Evolutionary conservation across 2,113 vertebrate species (phyloP), one percentile per base, ranked within the genome.

Genomic region (Phalacrocorax pelagicus): DNA sequence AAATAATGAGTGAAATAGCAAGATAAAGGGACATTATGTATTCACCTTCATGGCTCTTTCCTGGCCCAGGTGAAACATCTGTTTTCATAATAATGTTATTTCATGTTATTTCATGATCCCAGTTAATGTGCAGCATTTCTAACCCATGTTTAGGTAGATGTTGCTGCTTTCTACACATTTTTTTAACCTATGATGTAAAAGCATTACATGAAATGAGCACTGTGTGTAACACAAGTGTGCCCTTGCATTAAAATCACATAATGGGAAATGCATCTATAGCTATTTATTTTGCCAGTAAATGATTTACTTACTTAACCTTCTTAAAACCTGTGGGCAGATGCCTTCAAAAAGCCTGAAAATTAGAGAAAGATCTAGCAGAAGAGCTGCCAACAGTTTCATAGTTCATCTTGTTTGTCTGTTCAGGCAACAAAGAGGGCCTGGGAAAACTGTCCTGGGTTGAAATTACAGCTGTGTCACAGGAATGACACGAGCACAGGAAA

Each of bases 391-490:
- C 11, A 21, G 8, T 84, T 90, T 69, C 58, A 54, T 20, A 34
- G 29, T 75, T 95, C 11, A 21, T 29, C 13, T 40, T 94, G 34
- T 29, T 78, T 87, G 86, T 77, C 54, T 72, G 24, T 79, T 85
- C 65, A 82, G 62, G 42, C 71, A 88, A 40, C 1, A 2, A 58
- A 84, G 54, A 67, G n/a, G 42, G 74, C 81, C 70, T 95, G 83
- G 84, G 84, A 95, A 95, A 95, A 55, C 46, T 93, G 71, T 90
- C 9, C 57, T 69, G 59, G 5, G n/a, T 27, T 85, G 81, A 94
- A 87, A 89, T 91, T 85, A 91, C 59, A 89, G 57, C 75, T 83
- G 73, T 92, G 69, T 78, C 80, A 84, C 52, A 86, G 73, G 57
- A 92, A 47, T 72, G 6, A 89, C 78, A 83, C 0, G 4, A 79